Base-by-base conservation (phyloP, 2,113 vertebrate genomes). In the Apistogramma diplotaenia region DNA sequence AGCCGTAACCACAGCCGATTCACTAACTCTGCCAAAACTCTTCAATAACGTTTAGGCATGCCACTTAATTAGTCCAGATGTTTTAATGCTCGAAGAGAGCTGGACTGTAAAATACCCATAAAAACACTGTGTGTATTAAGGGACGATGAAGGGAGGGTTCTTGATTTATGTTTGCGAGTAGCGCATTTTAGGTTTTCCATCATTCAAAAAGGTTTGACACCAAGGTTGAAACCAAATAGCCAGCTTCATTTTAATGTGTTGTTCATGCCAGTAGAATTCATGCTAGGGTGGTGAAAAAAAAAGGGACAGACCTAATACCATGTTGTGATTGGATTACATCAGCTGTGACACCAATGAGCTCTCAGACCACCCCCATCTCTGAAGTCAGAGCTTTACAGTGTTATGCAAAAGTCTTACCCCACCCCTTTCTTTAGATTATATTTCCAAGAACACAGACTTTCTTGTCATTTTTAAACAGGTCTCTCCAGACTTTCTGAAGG, bases 1-100 rank as follows among this genome's bases (percentile, higher is more conserved):
- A 92, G 60, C 82, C 82, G 74, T 71, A 81, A 80, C 46, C 29
- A 27, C 76, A 54, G 12, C 78, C 74, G 65, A 60, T 67, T 46
- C 73, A 73, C 88, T 73, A 73, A 6, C 49, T 79, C 62, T 9
- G 21, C 51, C 92, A 91, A 80, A 88, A 86, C 70, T 83, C 86
- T 92, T 89, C 87, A 92, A 91, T 91, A 89, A 92, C 92, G 83
- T 88, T 93, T 93, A 87, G 93, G 86, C 70, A 15, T 81, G 76
- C 25, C 54, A 82, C 89, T 86, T 92, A 91, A 91, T 59, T 27
- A 12, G 79, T 87, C 90, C 94, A 95, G 91, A 91, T 94, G 94
- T 87, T 95, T 92, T 90, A 86, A 85, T 87, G 89, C 81, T 92
- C 59, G 25, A 60, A 70, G 29, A 56, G 74, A 75, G 77, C 55